Conservation (phyloP, 1,140 invertebrate species). For the Atta texana region DNA sequence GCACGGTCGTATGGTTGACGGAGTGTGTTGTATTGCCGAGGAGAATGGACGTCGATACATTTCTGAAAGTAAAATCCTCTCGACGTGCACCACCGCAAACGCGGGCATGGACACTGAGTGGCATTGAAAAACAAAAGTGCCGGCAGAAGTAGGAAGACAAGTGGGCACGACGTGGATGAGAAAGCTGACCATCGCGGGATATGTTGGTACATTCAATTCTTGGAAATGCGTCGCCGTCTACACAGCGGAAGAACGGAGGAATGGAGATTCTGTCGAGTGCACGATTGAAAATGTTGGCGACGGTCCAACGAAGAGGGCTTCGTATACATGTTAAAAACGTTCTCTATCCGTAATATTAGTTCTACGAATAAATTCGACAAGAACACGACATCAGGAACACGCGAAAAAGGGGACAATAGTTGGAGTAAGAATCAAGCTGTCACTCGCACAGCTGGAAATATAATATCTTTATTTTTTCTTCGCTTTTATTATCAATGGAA, state of each 20-base stretch:
- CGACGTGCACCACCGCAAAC: constrained; percentile 28
- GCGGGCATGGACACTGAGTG: constrained; percentile 37
- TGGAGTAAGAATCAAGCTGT: constrained; percentile 4
- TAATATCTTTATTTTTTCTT: neutral
- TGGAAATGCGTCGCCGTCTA: constrained; percentile 77
- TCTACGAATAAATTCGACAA: constrained; percentile 71
- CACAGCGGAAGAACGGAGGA: constrained; percentile 47
- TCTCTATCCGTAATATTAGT: constrained; percentile 78
- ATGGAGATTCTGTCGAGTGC: constrained; percentile 73
- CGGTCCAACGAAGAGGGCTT: constrained; percentile 76
- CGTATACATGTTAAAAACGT: constrained; percentile 77
- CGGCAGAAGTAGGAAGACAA: constrained; percentile 62
- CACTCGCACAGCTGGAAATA: constrained; percentile 11
- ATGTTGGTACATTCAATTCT: constrained; percentile 79
- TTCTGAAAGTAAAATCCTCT: constrained; percentile 74
- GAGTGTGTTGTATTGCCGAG: constrained; percentile 23
- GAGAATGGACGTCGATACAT: constrained; percentile 57
- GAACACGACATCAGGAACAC: constrained; percentile 4
- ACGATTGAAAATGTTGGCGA: constrained; percentile 83
- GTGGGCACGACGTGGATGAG: constrained; percentile 71
- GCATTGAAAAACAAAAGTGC: constrained; percentile 61
- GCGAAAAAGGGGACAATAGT: neutral
- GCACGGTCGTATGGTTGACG: constrained; percentile 22
- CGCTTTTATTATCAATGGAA: neutral
- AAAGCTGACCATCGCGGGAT: constrained; percentile 66